Evolutionary conservation across 2,888 invertebrate species (phyloP).

Genomic region (Scaptomyza flava): DNA sequence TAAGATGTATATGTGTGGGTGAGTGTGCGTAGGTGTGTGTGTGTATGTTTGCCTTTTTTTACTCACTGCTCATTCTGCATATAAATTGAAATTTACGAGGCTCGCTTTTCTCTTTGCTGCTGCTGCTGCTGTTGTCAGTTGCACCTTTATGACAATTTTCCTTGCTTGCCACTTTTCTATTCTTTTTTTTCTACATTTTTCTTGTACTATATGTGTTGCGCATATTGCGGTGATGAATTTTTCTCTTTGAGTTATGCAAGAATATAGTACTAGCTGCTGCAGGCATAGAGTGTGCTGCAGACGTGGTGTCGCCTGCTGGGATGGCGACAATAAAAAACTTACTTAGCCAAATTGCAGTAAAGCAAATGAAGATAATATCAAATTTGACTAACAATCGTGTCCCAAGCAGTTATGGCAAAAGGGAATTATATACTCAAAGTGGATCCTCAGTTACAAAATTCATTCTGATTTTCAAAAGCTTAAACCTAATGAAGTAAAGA

Average conservation of each 20-base stretch:
- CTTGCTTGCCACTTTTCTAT: slow-evolving; percentile 67
- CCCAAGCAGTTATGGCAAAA: slow-evolving; percentile 10
- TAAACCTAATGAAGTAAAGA: not conserved
- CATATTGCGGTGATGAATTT: slow-evolving; percentile 82
- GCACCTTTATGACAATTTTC: slow-evolving; percentile 83
- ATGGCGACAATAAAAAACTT: slow-evolving; percentile 63
- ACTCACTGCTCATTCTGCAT: slow-evolving; percentile 81
- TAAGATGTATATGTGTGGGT: slow-evolving; percentile 23
- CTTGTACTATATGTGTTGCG: slow-evolving; percentile 56
- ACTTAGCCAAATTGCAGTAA: slow-evolving; percentile 74
- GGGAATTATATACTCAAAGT: not conserved
- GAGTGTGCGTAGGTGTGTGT: slow-evolving; percentile 12
- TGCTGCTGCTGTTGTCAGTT: slow-evolving; percentile 70
- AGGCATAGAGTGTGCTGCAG: not conserved
- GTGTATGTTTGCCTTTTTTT: slow-evolving; percentile 41
- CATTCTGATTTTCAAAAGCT: not conserved
- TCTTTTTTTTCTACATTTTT: slow-evolving; percentile 29
- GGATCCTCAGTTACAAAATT: not conserved
- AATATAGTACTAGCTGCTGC: slow-evolving; percentile 8
- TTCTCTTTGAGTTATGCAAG: slow-evolving; percentile 77
- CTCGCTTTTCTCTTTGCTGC: slow-evolving; percentile 30
- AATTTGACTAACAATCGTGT: slow-evolving; percentile 67
- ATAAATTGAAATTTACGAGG: slow-evolving; percentile 84
- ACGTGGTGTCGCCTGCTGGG: slow-evolving; percentile 4
- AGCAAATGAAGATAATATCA: slow-evolving; percentile 49